Base-by-base conservation (phyloP, 2,113 vertebrate species). In the Epinephelus fuscoguttatus region DNA sequence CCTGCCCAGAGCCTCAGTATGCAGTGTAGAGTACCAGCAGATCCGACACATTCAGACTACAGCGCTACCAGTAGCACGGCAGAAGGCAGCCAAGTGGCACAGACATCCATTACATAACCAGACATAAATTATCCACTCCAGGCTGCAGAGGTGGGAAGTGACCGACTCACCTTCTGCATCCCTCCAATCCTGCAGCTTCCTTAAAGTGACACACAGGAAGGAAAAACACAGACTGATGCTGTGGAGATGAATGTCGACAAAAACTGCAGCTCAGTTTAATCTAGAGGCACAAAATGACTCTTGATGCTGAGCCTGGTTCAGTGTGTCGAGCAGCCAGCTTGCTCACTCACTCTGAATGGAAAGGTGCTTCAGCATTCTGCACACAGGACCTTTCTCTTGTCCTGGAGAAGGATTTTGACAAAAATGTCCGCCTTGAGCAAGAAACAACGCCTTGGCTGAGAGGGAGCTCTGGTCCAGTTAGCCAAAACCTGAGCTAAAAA, bases 71-170 rank as follows among this genome's bases (percentile, higher is more conserved):
- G 91, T 90, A 82, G 73, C 84, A 62, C 76, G 47, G 93, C 89
- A 92, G 84, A 33, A 91, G 59, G 92, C 90, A 91, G 91, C 91
- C 88, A 93, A 93, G 90, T 91, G 92, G 89, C 92, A 93, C 92
- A 92, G 89, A 89, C 87, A 50, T 75, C 76, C 76, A 0, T 94
- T 94, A 90, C 87, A 86, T 92, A 93, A 94, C 62, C 57, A n/a
- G 67, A 86, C 83, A 89, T 91, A 57, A 89, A 92, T 93, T 63
- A 92, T 75, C 86, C 85, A 80, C 56, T 50, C 74, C 49, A 23
- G 47, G 78, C 82, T 67, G 82, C 83, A 56, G 84, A 86, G 83
- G 82, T 66, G 80, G 87, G 70, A 81, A 66, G 86, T 84, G 86
- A 85, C 76, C 63, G n/a, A 52, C 52, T 85, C 81, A 87, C 87